Evolutionary conservation across 2,888 invertebrate genomes (phyloP), one percentile per base, ranked within the genome.

Genomic region (Trichopria drosophilae): DNA sequence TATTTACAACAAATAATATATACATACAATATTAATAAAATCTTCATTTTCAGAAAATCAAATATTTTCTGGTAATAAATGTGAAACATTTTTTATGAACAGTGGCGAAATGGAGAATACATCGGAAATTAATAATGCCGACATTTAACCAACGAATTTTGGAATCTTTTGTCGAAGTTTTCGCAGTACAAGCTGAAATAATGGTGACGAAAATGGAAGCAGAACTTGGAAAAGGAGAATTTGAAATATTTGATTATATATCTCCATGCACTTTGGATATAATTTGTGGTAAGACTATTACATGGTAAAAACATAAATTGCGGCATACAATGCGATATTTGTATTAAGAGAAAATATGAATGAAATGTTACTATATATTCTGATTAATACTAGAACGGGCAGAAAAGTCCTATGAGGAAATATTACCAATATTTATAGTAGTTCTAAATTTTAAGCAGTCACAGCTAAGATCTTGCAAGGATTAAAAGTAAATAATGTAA

Each of bases 21-120:
- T n/a, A n/a, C n/a, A n/a, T n/a, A n/a, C n/a, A n/a, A n/a, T n/a
- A n/a, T n/a, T n/a, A n/a, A n/a, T n/a, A n/a, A n/a, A n/a, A n/a
- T n/a, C n/a, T n/a, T n/a, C n/a, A n/a, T n/a, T n/a, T n/a, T n/a
- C 2, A 26, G 6, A 9, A 22, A 22, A 9, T 9, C 2, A 19
- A 22, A 35, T 24, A 22, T 44, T 24, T 20, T 13, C 10, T 37
- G 26, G 15, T 3, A 37, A 37, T 15, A 20, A 22, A 24, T n/a
- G 12, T 20, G 13, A 16, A 16, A 9, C 6, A 22, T 45, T 35
- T 12, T n/a, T n/a, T n/a, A n/a, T n/a, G n/a, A n/a, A n/a, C 35
- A 67, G 67, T 60, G 18, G 45, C 53, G 2, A 66, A 60, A 56
- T 67, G 67, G 67, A 58, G 62, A 12, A 36, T 61, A n/a, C 66